Evolutionary conservation across 2,888 invertebrate genomes (phyloP), one percentile per base, ranked within the genome.

Genomic region (Oligia strigilis): DNA sequence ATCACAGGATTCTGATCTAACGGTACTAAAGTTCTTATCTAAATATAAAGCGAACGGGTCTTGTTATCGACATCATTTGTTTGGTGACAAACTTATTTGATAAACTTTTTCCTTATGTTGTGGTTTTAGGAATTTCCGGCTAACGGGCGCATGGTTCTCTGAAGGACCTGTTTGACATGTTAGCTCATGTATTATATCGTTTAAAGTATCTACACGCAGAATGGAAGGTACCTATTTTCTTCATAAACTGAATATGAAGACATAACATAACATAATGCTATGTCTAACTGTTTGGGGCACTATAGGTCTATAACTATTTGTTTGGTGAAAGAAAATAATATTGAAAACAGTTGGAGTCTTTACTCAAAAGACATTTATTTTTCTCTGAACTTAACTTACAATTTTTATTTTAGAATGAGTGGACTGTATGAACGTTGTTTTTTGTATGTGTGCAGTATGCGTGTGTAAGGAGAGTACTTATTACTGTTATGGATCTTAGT

Each of bases 51-150:
- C 60, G n/a, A 55, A 74, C 72, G 13, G 71, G 71, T 78, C 67
- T 52, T 8, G 9, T 29, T 70, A 84, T 82, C 82, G 4, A 49
- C 17, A 11, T 43, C 72, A 88, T 88, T 89, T 81, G 76, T 87
- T 86, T 76, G n/a, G 62, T 67, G 87, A 82, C 83, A 81, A 78
- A 65, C 71, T 58, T 65, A 64, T 80, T 78, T 74, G 80, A 84
- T 84, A 85, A 85, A 52, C 4, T 82, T 89, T 83, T 80, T 88
- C 87, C 87, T 88, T 73, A 72, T 71, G 78, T 14, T 72, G 77
- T 43, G 81, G 75, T 76, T 86, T 84, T 49, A 55, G 78, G 88
- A 80, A 89, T 89, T 87, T 87, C 82, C 85, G 76, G 75, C 46
- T 85, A 84, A 83, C 83, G 80, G 82, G 17, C 65, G 36, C n/a